Conservation (phyloP, 2,797 vertebrate species). For the Erethizon dorsatum region DNA sequence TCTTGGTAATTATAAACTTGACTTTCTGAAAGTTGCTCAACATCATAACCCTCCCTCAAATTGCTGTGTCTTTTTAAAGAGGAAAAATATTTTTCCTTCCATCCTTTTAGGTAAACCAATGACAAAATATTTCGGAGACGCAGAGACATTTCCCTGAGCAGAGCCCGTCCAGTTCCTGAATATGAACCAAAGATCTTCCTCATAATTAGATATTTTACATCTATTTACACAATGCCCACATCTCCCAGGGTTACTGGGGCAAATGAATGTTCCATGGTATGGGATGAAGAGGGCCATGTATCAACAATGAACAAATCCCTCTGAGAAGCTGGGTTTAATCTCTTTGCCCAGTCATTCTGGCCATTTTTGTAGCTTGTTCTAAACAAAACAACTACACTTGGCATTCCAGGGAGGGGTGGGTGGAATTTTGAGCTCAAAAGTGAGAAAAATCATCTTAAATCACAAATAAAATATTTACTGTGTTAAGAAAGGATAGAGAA, state of each 20-base stretch:
- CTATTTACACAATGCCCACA: neutral
- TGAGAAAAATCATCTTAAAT: neutral
- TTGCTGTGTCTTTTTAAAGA: neutral
- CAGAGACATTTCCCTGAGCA: neutral
- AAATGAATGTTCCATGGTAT: neutral
- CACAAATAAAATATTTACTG: neutral
- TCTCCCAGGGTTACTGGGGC: neutral
- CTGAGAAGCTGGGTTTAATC: neutral
- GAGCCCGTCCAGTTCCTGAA: neutral
- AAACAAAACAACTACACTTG: neutral
- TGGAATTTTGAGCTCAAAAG: neutral
- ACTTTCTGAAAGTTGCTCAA: neutral
- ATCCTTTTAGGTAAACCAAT: neutral
- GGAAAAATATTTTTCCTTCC: neutral
- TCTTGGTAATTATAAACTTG: slow-evolving; percentile 39
- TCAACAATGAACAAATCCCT: neutral
- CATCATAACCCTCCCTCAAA: neutral
- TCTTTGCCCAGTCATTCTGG: neutral
- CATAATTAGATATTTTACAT: neutral
- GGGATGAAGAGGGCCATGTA: accelerated
- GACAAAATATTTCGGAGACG: neutral
- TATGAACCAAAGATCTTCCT: neutral
- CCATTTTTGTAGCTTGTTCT: neutral
- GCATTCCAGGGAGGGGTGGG: neutral
- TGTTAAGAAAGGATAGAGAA: neutral